Base-by-base conservation (phyloP, 2,888 invertebrate genomes). In the Sinhomidia bicolor region DNA sequence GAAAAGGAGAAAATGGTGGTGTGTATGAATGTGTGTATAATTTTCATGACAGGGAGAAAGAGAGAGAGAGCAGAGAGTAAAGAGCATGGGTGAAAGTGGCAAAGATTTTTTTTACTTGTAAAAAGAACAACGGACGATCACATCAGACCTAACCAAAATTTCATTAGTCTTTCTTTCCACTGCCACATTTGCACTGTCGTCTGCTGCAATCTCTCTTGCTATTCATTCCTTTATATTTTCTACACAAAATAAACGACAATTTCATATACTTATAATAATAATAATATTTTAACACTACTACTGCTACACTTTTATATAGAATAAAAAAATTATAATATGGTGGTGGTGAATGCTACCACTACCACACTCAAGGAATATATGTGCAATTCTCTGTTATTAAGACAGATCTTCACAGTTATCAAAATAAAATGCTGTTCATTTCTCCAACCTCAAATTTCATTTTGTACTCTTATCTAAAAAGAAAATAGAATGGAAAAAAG, bases 371-470 rank as follows among this genome's bases (percentile, higher is more conserved):
- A n/a, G n/a, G n/a, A n/a, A n/a, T n/a, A n/a, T n/a, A n/a, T n/a
- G n/a, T 78, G 76, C 54, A 78, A 17, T 17, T 54, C 32, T 51
- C 6, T 47, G n/a, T 74, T 78, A 54, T 78, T 54, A 51, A 74
- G 29, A 78, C 29, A 32, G 54, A 78, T 78, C 76, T 78, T 17
- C 76, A 78, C 32, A 51, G 32, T 78, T 78, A 54, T 78, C 76
- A 78, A 78, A 78, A 78, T 78, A 78, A 78, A 78, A 78, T 32
- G 76, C 20, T 29, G 12, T 54, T 78, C 26, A 78, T 78, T 54
- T 54, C 10, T 54, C 32, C 76, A 78, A 78, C 76, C 54, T 78
- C 76, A 78, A 78, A 78, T 47, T 32, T 78, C 54, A 54, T 78
- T 9, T 29, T 32, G 14, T 47, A 51, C 7, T 10, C n/a, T 71